Base-by-base conservation (phyloP, 2,113 vertebrate genomes). In the Ictidomys tridecemlineatus region DNA sequence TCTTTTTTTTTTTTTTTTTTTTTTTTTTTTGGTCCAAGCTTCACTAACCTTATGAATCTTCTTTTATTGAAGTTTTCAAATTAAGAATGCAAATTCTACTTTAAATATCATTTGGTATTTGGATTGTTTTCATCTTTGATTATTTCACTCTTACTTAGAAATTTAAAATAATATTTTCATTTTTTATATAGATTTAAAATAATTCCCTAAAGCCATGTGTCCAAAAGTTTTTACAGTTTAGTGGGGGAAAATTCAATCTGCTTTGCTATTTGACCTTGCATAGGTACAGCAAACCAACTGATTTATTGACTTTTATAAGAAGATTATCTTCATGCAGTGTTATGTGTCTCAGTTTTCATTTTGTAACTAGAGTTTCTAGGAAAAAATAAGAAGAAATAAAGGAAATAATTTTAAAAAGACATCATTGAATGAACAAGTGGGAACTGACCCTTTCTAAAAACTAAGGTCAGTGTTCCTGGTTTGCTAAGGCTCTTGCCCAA, bases 281-380 rank as follows among this genome's bases (percentile, higher is more conserved):
- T 56, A 79, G 72, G 51, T 83, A 32, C 7, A 92, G 34, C 28
- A 39, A 80, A 79, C 84, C 13, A 8, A 53, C 5, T 17, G 70
- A 83, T n/a, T 51, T 34, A 22, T 5, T 85, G 72, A n/a, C 39
- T 17, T 83, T 89, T 79, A 32, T 85, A 85, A 82, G 2, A 22
- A 63, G 24, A 63, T 63, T 63, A 56, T 89, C n/a, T 76, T 79
- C 34, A 80, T 51, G 32, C 20, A n/a, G 7, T 34, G 32, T 56
- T 72, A 20, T 3, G 1, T 58, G 80, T 48, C 45, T 77, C 84
- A 58, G 16, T 34, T 89, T 87, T 5, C 39, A 39, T 74, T 95
- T 95, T 98, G 37, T 97, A 95, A 85, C 65, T 91, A 90, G 85
- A 96, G 89, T 96, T 79, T 87, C 2, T 17, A 69, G 69, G 73